Evolutionary conservation across 2,797 vertebrate genomes (phyloP), one percentile per base, ranked within the genome.

Genomic region (Micrastur ruficollis): DNA sequence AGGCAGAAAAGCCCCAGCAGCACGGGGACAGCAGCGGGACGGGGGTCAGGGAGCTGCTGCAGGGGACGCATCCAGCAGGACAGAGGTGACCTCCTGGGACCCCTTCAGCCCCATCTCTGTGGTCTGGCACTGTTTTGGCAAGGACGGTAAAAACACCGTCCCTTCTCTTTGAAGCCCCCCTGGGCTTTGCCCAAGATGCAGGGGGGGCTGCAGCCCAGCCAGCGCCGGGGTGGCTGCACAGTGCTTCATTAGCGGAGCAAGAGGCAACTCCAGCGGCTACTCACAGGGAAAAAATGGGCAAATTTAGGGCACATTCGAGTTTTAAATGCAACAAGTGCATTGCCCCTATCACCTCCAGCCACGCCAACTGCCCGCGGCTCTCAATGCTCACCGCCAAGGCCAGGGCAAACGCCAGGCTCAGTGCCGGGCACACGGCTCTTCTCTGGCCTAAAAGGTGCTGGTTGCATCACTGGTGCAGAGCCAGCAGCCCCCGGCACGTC

Each of bases 281-380:
- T 62, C 8, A 0, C 0, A 1, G 12, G 73, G 22, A 29, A 4
- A 19, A 38, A 49, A 34, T 1, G 0, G 15, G 22, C 32, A 86
- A 8, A 58, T 42, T 38, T 4, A 5, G 36, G 67, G 36, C 40
- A 65, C 34, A 46, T 29, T 75, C 5, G 5, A 16, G n/a, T 32
- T 63, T 44, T 36, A 38, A 67, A 66, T 0, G 8, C 22, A 4
- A 21, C 16, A 31, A 55, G 8, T 3, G 13, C 74, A 59, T 46
- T 6, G 0, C 4, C 59, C 50, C 17, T 32, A 8, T 5, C 34
- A 19, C 16, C 47, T 18, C n/a, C 2, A 0, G 21, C 44, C 78
- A 19, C 0, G 1, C 17, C 22, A 3, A 4, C 26, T 50, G 42
- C 68, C 47, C 36, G 0, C 6, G 7, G 36, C 46, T 7, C 6